Evolutionary conservation across 2,888 invertebrate genomes (phyloP).

Genomic region (Acleris cristana): DNA sequence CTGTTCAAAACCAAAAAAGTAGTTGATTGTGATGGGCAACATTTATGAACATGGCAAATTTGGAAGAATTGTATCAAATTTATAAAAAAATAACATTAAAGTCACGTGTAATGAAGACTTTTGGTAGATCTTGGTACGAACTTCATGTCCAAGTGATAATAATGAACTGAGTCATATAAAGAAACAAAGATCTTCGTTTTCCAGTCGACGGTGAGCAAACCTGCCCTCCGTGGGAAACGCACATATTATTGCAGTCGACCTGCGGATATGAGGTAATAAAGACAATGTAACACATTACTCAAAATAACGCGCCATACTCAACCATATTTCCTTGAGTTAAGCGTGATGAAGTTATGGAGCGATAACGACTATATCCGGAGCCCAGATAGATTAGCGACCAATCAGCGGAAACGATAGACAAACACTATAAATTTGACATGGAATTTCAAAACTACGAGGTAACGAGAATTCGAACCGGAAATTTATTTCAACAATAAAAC

Average conservation of each 20-base stretch:
- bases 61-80: not conserved
- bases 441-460: slow-evolving; percentile 22
- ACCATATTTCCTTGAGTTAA: slow-evolving; percentile 23
- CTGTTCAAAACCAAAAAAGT: not conserved
- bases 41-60: not conserved
- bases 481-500: not conserved
- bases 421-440: slow-evolving; percentile 38
- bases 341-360: slow-evolving; percentile 33
- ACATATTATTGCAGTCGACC: slow-evolving; percentile 61
- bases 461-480: slow-evolving; percentile 8
- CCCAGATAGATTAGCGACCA: slow-evolving; percentile 67
- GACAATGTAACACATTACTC: slow-evolving; percentile 20
- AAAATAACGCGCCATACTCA: slow-evolving; percentile 1
- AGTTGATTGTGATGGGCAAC: not conserved
- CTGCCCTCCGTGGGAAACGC: slow-evolving; percentile 71
- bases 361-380: slow-evolving; percentile 63
- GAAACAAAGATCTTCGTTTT: slow-evolving; percentile 34
- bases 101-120: not conserved
- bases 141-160: not conserved
- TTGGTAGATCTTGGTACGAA: not conserved
- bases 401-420: slow-evolving; percentile 61
- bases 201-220: slow-evolving; percentile 49
- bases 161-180: not conserved
- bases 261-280: slow-evolving; percentile 72
- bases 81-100: too few relatives aligned